Base-by-base conservation (phyloP, 2,888 invertebrate species). In the Hydropsyche betteni region DNA sequence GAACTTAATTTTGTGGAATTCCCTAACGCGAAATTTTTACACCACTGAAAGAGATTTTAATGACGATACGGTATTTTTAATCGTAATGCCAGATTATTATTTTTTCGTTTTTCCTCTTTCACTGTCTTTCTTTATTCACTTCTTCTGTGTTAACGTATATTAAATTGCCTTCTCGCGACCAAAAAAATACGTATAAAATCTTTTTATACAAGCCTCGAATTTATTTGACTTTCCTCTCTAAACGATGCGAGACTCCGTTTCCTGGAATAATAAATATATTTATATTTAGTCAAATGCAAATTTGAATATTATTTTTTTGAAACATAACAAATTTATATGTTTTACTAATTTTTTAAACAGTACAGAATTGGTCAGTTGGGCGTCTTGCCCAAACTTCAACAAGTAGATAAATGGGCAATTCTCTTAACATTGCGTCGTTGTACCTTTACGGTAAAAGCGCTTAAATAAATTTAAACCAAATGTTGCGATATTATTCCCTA, bases 331-430 rank as follows among this genome's bases (percentile, higher is more conserved):
- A 55, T 55, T 0, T n/a, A n/a, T n/a, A 55, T 16, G 4, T 16
- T 16, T 14, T n/a, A 55, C 12, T 14, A n/a, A 44, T 44, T 44
- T 44, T 44, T 44, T 44, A 44, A 64, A 16, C 64, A 64, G 6
- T 38, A 6, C 4, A 16, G 72, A n/a, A 14, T 58, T n/a, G 50
- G 58, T 55, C 58, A 53, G 16, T 74, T 74, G 73, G 74, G 55
- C 61, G 12, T 16, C 36, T 8, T 52, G 69, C 76, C 76, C 74
- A 69, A 68, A 68, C 53, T 75, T 69, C 76, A 76, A 76, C 76
- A 76, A 76, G 76, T 76, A 69, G 74, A 76, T 55, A 75, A 73
- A 75, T 72, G 75, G 52, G 34, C 61, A 24, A 8, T 24, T 58
- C 14, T 58, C 24, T 16, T 16, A n/a, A 34, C 36, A 68, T 73